phyloP scores from a whole-genome alignment of 2,888 invertebrate species.

The Arge pagana region DNA sequence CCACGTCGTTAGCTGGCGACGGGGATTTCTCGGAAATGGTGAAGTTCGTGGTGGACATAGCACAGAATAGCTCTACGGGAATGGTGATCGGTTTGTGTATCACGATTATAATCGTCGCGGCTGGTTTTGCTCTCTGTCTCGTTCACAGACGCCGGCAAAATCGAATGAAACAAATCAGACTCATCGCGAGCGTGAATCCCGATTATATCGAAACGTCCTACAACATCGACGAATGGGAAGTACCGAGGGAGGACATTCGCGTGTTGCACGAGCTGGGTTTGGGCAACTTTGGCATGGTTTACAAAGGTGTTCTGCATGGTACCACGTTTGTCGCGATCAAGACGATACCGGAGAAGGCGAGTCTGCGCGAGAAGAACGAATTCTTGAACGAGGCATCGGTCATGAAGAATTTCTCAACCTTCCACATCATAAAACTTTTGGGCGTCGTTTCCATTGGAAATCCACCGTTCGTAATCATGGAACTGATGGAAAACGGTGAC shows the following conservation, averaged over 20 bases:
- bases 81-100: constrained; percentile 37
- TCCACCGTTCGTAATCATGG: constrained; percentile 78
- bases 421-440: constrained; percentile 71
- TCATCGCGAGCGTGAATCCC: constrained; percentile 68
- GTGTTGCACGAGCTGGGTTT: constrained; percentile 66
- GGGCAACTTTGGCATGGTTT: constrained; percentile 78
- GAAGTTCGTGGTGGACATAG: constrained; percentile 38
- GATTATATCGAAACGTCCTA: constrained; percentile 66
- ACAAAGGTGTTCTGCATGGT: constrained; percentile 62
- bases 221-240: constrained; percentile 74
- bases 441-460: constrained; percentile 74
- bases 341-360: constrained; percentile 67
- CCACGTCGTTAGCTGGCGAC: constrained; percentile 66
- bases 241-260: constrained; percentile 65
- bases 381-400: constrained; percentile 75
- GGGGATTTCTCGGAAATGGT: constrained; percentile 52
- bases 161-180: constrained; percentile 51
- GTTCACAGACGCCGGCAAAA: constrained; percentile 46
- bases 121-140: constrained; percentile 33
- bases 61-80: constrained; percentile 30
- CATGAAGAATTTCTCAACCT: constrained; percentile 73
- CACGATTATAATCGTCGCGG: constrained; percentile 26
- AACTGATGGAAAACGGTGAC: constrained; percentile 76
- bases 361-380: constrained; percentile 63
- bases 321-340: constrained; percentile 64